A percentile compares a stretch with the other conserved stretches of the same genome.
These are phyloP conservation scores for Caenorhabditis afra DNA, from an alignment of 2,888 invertebrate species.

Conservation along the genomic window DNA sequence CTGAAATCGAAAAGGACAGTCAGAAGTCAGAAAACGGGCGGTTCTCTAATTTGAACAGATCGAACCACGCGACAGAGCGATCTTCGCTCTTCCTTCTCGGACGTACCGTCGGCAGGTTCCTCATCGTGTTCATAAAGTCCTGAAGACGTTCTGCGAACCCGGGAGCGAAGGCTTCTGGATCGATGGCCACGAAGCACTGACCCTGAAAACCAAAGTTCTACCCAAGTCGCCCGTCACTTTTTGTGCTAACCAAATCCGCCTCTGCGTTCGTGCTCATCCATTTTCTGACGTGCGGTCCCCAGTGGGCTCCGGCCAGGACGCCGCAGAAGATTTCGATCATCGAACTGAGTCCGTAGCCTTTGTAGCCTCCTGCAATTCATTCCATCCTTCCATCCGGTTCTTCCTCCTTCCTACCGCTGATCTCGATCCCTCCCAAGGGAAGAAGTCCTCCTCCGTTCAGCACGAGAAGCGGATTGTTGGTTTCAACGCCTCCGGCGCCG, in stretches of 20 bases:
- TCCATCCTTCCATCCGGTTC: constrained; percentile 11
- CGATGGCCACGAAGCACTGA: constrained; percentile 77
- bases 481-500: constrained; percentile 83
- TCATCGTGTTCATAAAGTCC: constrained; percentile 74
- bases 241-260: constrained; percentile 83
- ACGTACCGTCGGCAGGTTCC: constrained; percentile 69
- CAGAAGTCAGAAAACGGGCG: background rate
- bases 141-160: constrained; percentile 74
- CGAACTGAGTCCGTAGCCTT: constrained; percentile 90
- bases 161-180: constrained; percentile 77
- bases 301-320: constrained; percentile 86
- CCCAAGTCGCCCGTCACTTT: constrained; percentile 80
- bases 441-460: constrained; percentile 81
- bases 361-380: constrained; percentile 85
- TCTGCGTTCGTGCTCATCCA: constrained; percentile 86
- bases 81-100: too few species aligned
- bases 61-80: background rate
- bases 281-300: constrained; percentile 88
- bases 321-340: constrained; percentile 93
- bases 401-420: constrained; percentile 78
- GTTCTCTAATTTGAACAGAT: constrained; percentile 5
- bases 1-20: constrained; percentile 51
- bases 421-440: constrained; percentile 82
- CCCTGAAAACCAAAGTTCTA: constrained; percentile 62
- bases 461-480: constrained; percentile 80